A percentile compares a stretch with the other conserved stretches of the same genome.
Evolutionary conservation across 2,113 vertebrate genomes (phyloP).

Genomic region (Amphilophus citrinellus): DNA sequence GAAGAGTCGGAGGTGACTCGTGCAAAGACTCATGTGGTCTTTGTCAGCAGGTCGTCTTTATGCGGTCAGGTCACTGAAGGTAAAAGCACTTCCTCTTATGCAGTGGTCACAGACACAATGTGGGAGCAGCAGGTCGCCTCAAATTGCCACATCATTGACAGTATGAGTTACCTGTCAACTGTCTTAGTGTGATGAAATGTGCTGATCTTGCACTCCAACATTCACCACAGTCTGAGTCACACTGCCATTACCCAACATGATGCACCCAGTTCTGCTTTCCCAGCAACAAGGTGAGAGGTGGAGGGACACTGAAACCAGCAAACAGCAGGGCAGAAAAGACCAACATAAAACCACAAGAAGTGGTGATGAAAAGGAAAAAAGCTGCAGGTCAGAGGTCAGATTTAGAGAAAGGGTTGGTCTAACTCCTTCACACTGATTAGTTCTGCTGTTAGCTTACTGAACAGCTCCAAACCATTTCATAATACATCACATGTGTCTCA

Average conservation of each 20-base stretch:
- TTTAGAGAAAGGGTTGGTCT: neutral
- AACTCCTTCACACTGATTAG: neutral
- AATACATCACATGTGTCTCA: neutral
- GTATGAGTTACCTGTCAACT: slow-evolving; percentile 35
- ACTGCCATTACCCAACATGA: slow-evolving; percentile 8
- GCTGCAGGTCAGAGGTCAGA: neutral
- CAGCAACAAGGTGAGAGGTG: slow-evolving; percentile 40
- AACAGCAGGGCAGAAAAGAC: neutral
- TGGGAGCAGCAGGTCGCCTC: slow-evolving; percentile 2
- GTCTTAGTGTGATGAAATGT: slow-evolving; percentile 17
- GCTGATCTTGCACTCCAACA: slow-evolving; percentile 17
- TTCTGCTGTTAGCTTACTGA: neutral
- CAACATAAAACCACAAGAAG: neutral
- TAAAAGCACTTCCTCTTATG: slow-evolving; percentile 26
- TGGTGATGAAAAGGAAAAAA: neutral
- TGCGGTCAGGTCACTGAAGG: slow-evolving; percentile 1
- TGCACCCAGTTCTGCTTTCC: slow-evolving; percentile 37
- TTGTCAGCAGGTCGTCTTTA: neutral
- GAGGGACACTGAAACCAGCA: neutral
- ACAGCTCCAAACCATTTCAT: neutral
- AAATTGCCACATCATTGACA: slow-evolving; percentile 12
- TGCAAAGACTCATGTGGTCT: neutral
- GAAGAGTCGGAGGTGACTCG: neutral
- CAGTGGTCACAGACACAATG: neutral
- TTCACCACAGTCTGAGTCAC: slow-evolving; percentile 27